Evolutionary conservation across 2,888 invertebrate species (phyloP), one percentile per base, ranked within the genome.

Genomic region (Philaethria dido): DNA sequence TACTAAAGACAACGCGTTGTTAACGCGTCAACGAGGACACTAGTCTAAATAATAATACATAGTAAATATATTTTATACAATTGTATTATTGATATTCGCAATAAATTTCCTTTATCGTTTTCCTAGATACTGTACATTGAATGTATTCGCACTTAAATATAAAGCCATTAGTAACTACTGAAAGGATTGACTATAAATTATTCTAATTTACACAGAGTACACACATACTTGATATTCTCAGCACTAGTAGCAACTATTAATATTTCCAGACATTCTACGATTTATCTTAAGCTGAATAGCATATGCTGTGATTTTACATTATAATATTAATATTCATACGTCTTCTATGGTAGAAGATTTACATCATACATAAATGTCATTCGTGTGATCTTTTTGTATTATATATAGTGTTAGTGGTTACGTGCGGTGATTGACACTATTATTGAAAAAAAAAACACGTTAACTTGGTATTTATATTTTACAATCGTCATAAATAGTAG

Each of bases 161-260:
- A 55, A 39, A 55, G 36, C 36, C 18, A 55, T 36, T 36, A 36
- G 18, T 20, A 16, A 36, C 55, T 33, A 36, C 18, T 55, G 57
- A 39, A 57, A 33, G 22, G 42, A 20, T 57, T 57, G n/a, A 22
- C 57, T 57, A n/a, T 57, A 22, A 57, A 22, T 57, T 57, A 16
- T 57, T 20, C 39, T n/a, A 57, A 57, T 42, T 39, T 57, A 2
- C 52, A 33, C 29, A 33, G 16, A 52, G 29, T 57, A 57, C 22
- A 20, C 39, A 22, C 4, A n/a, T 22, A 55, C 20, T 55, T 39
- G 22, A n/a, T 20, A 55, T 20, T 39, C 22, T 39, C 39, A 1
- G 8, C 44, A 8, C 59, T 45, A 29, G 13, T 45, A 29, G 13
- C 14, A 25, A 16, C 8, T 25, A 59, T 29, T 45, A 16, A 59